A percentile compares a stretch with the other conserved stretches of the same genome.
Conservation (phyloP, 2,113 vertebrate genomes). For the Dipodomys stephensi region DNA sequence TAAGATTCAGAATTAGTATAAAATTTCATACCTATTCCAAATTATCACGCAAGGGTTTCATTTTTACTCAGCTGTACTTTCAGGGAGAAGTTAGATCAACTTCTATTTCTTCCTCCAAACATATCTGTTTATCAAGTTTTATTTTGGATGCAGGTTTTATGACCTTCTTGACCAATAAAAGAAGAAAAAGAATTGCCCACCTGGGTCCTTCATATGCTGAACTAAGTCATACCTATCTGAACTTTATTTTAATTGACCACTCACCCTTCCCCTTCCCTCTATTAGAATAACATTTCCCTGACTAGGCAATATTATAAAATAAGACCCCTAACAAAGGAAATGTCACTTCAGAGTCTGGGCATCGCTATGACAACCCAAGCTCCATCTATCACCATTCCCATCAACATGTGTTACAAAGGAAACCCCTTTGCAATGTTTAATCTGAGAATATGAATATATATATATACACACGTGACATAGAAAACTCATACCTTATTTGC, state of each 20-base stretch:
- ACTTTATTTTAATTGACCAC: conserved; percentile 69
- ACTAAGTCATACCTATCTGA: conserved; percentile 54
- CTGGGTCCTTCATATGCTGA: conserved; percentile 49
- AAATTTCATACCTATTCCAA: neutral
- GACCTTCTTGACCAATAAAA: conserved; percentile 51
- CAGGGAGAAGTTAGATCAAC: neutral
- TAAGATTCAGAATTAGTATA: conserved; percentile 1
- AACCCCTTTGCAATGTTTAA: conserved; percentile 74
- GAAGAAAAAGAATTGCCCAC: conserved; percentile 61
- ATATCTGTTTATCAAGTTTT: conserved; percentile 53
- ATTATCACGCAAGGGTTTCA: conserved; percentile 22
- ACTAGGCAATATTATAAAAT: conserved; percentile 58
- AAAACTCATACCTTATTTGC: conserved; percentile 85
- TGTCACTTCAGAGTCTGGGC: conserved; percentile 72
- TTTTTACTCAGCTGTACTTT: neutral
- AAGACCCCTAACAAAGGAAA: conserved; percentile 67
- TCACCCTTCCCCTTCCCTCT: conserved; percentile 39
- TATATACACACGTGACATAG: conserved; percentile 59
- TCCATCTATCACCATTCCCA: conserved; percentile 69
- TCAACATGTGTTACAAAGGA: conserved; percentile 57
- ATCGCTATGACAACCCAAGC: conserved; percentile 82
- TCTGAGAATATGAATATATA: conserved; percentile 69
- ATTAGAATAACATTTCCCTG: conserved; percentile 45
- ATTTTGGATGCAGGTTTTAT: conserved; percentile 56
- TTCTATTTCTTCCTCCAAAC: conserved; percentile 37